Evolutionary conservation across 53 echinoderm and acorn worm genomes (phyloP), one percentile per base, ranked within the genome.

Genomic region (Apostichopus leukothele): DNA sequence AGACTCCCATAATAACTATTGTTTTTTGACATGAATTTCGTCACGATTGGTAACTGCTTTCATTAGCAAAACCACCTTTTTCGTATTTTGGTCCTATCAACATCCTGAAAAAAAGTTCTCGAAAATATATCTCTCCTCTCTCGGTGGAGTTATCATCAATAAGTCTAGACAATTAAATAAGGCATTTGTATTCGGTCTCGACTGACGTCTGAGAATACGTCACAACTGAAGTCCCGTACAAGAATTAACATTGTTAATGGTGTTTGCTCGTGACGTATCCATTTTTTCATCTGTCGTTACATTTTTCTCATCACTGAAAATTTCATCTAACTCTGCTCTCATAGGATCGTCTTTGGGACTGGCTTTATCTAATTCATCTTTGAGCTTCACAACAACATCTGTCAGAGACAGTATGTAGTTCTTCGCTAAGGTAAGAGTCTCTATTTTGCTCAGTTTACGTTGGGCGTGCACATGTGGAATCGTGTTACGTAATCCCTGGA

Each of bases 391-490:
- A 54, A 97, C 95, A 27, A 94, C 93, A 57, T 97, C 94, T 63
- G 95, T 94, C 25, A 97, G 94, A 5, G 97, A 95, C 20, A 91
- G 88, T 63, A 97, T 97, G 76, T 97, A 97, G 83, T 97, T 97
- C 89, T 95, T 97, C 51, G 97, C 97, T 11, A 97, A 90, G 25
- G 97, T 95, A 76, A 97, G 88, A 10, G 97, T 97, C 75, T 97
- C 97, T 18, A 97, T 97, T 91, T 97, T 97, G 74, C 95, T 95
- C 68, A 97, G 92, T 94, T 97, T 97, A 79, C 97, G 90, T 90
- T 97, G 92, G 83, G 94, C 94, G 77, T 94, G 93, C 60, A 97
- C 97, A 86, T 97, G 97, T 50, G 97, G 97, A 85, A 98, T 98
- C 90, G 92, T 95, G 90, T 98, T 98, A 59, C 98, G 94, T 88